phyloP scores from a whole-genome alignment of 2,797 vertebrate species.

The Lithobates sylvaticus region DNA sequence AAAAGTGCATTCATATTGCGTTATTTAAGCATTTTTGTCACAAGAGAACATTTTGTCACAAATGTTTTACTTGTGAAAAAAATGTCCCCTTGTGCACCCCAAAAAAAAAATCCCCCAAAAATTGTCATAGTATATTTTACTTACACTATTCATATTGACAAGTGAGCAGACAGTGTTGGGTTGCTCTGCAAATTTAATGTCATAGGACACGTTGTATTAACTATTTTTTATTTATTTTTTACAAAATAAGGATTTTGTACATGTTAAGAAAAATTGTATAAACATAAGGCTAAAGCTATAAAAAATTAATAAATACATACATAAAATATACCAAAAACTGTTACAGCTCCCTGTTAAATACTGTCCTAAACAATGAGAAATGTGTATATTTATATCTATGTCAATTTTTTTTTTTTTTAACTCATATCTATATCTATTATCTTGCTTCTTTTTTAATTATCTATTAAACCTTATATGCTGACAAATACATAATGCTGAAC shows the following conservation, averaged over 20 bases:
- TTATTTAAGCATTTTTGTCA: neutral
- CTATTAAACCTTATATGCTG: conserved; percentile 4
- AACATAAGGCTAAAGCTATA: neutral
- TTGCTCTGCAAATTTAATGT: too few relatives aligned
- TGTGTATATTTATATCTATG: neutral
- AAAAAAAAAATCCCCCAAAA: neutral
- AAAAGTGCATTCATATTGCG: neutral
- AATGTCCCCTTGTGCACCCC: too few relatives aligned
- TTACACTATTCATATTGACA: too few relatives aligned
- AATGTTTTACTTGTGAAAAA: neutral
- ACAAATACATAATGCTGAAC: conserved; percentile 30
- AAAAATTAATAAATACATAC: too few relatives aligned
- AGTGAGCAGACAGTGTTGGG: too few relatives aligned
- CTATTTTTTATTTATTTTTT: too few relatives aligned
- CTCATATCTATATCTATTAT: neutral
- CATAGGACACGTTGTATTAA: neutral
- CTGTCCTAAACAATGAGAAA: neutral
- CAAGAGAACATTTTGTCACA: too few relatives aligned
- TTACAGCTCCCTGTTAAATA: neutral
- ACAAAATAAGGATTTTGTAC: neutral
- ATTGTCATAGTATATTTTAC: neutral
- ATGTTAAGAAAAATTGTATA: neutral
- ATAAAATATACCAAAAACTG: too few relatives aligned
- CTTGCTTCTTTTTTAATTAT: neutral
- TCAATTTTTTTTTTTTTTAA: neutral